Evolutionary conservation across 2,113 vertebrate species (phyloP), one percentile per base, ranked within the genome.

Genomic region (Periophthalmodon schlosseri): DNA sequence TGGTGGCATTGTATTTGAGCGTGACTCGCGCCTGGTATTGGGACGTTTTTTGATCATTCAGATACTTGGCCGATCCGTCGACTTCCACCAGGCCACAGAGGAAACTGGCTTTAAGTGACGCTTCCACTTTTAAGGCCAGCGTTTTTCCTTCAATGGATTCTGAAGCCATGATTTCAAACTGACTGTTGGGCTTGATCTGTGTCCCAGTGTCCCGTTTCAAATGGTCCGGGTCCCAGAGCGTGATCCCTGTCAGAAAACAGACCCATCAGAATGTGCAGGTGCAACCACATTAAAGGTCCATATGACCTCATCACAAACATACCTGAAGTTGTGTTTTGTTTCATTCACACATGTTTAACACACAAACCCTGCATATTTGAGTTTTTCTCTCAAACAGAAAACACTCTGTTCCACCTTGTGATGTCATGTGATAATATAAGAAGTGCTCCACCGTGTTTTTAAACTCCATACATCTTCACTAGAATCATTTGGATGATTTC

Each of bases 21-120:
- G 86, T 86, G n/a, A 90, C 74, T 69, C 87, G 78, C 46, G 86
- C 72, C 67, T 91, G 88, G 0, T 69, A 0, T 58, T 69, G 84
- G 16, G 89, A 91, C 1, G 33, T 50, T 0, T 79, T 91, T 1
- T 33, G 67, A 69, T 91, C 83, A 13, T 74, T 70, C 28, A 93
- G 76, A 0, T 88, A 93, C 49, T 83, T 89, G 14, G 82, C 89
- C 7, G 90, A 90, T 57, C 90, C 89, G 0, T 21, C 69, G 3
- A 87, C 86, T 6, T 89, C 11, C 0, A 92, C 28, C 34, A 92
- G 69, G 12, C 88, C 89, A 0, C 69, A 0, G 1, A 90, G 11
- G 23, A 92, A 81, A 79, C 91, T 91, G 21, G 85, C 84, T 58
- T 89, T 91, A 12, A 91, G 50, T 0, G 88, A 88, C 0, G 68